Conservation (phyloP, 2,113 vertebrate species). For the Gnathonemus longibarbis region DNA sequence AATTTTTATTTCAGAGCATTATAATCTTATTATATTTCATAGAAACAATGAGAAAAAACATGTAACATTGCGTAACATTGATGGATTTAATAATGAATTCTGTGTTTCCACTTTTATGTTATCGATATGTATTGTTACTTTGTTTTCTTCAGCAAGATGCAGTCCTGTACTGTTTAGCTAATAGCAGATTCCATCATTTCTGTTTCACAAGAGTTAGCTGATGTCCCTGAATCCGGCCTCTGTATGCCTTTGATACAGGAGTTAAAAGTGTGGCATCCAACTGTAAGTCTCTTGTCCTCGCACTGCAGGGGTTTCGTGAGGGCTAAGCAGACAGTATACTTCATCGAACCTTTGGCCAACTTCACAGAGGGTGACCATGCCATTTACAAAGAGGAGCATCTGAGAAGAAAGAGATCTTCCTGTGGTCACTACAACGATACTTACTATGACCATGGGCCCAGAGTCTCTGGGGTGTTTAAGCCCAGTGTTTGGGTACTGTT, state of each 20-base stretch:
- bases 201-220: not conserved
- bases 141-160: not conserved
- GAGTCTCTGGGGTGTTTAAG: conserved; percentile 52
- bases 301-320: conserved; percentile 68
- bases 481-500: conserved; percentile 61
- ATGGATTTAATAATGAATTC: no score
- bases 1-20: not conserved
- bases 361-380: conserved; percentile 51
- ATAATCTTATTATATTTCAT: no score
- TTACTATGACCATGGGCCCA: conserved; percentile 44
- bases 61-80: no score
- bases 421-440: conserved; percentile 39
- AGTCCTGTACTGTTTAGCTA: not conserved
- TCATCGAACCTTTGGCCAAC: conserved; percentile 73
- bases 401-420: conserved; percentile 39
- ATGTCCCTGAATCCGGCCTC: not conserved
- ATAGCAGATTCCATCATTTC: not conserved
- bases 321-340: conserved; percentile 54
- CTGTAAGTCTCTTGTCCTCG: not conserved
- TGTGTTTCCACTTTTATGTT: not conserved
- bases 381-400: conserved; percentile 62
- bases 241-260: not conserved
- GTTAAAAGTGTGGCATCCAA: not conserved
- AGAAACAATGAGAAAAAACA: no score
- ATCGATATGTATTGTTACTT: not conserved